phyloP scores from a whole-genome alignment of 2,888 invertebrate genomes.

The Apomyelois bistriatella region DNA sequence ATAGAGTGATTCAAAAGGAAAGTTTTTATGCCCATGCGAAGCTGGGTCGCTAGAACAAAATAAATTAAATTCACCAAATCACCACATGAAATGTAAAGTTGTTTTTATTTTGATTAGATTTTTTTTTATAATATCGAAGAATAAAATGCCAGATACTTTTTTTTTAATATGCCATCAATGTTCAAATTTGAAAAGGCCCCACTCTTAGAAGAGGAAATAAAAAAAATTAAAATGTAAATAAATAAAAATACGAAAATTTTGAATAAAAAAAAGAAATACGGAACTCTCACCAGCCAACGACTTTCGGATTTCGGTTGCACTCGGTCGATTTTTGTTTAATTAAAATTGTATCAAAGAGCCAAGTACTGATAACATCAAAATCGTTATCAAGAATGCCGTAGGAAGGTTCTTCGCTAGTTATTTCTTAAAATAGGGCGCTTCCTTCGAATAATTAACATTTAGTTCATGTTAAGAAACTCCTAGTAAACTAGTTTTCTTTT shows the following conservation, averaged over 20 bases:
- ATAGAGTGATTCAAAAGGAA: too few species aligned
- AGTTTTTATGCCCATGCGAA: too few species aligned
- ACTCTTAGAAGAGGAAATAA: neutral
- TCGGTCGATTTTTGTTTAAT: neutral
- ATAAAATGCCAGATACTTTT: too few species aligned
- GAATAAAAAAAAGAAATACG: neutral
- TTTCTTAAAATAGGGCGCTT: neutral
- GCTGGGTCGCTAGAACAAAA: too few species aligned
- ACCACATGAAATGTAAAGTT: too few species aligned
- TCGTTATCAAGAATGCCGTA: neutral
- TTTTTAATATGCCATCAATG: too few species aligned
- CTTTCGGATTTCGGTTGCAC: neutral
- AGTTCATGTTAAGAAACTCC: neutral
- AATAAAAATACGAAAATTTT: neutral
- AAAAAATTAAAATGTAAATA: neutral
- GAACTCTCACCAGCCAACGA: neutral
- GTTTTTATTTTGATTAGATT: too few species aligned
- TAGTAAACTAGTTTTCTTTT: neutral
- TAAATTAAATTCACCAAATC: too few species aligned
- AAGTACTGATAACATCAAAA: neutral
- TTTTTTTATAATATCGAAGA: too few species aligned
- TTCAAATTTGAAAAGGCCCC: too few species aligned
- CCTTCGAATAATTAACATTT: slow-evolving; percentile 1
- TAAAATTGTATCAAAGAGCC: neutral
- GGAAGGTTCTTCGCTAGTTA: neutral